Evolutionary conservation across 2,113 vertebrate species (phyloP).

Genomic region (Oncorhynchus gorbuscha): DNA sequence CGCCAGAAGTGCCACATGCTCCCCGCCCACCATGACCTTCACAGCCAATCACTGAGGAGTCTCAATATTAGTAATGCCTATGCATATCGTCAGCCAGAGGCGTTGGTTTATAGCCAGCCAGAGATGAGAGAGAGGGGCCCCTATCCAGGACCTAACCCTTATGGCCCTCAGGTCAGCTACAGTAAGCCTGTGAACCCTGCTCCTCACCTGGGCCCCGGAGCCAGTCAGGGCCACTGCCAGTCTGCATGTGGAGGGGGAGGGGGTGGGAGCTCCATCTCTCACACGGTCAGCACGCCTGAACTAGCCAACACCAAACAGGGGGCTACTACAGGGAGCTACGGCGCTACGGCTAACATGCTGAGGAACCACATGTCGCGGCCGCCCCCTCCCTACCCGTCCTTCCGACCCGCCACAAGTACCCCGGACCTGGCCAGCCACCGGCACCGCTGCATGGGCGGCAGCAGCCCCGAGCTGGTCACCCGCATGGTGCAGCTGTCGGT

Average conservation of each 20-base stretch:
- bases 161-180: constrained; percentile 76
- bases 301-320: constrained; percentile 88
- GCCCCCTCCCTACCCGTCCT: constrained; percentile 86
- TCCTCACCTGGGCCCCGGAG: constrained; percentile 65
- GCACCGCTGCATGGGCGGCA: constrained; percentile 86
- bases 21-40: constrained; percentile 80
- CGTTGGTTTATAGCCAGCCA: constrained; percentile 93
- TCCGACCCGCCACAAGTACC: constrained; percentile 93
- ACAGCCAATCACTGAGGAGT: constrained; percentile 93
- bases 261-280: constrained; percentile 84
- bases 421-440: constrained; percentile 93
- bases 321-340: constrained; percentile 67
- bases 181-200: constrained; percentile 77
- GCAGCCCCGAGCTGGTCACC: constrained; percentile 90
- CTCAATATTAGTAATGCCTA: constrained; percentile 91
- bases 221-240: constrained; percentile 59
- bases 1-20: constrained; percentile 85
- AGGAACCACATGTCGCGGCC: constrained; percentile 86
- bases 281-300: constrained; percentile 94
- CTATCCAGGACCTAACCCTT: constrained; percentile 66
- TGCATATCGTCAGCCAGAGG: constrained; percentile 88
- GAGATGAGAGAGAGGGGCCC: constrained; percentile 87
- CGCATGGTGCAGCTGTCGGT: constrained; percentile 94
- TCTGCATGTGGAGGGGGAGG: constrained; percentile 66
- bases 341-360: constrained; percentile 82